These are phyloP conservation scores for Cerastis leucographa DNA, from an alignment of 2,888 invertebrate species.

Conservation along the genomic window DNA sequence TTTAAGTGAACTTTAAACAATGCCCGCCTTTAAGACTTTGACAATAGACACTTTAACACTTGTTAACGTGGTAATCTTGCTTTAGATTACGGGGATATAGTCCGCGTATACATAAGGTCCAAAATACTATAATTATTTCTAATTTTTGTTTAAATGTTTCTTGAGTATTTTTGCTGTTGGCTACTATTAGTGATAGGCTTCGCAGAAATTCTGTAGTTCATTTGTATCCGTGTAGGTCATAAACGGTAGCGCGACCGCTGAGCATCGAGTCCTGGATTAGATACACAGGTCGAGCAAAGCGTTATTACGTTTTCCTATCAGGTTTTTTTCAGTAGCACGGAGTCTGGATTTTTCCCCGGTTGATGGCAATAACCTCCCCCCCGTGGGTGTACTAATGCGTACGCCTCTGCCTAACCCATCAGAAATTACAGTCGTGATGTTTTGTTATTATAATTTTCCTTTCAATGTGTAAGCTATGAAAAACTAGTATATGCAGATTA, in stretches of 20 bases:
- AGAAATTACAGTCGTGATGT: background rate
- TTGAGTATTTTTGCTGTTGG: background rate
- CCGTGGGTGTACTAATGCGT: background rate
- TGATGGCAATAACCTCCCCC: too few relatives aligned
- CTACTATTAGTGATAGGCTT: background rate
- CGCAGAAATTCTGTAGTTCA: background rate
- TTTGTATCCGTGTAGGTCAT: background rate
- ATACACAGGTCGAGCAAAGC: too few relatives aligned
- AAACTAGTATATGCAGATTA: background rate
- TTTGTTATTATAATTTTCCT: background rate
- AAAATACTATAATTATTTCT: background rate
- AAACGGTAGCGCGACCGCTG: background rate
- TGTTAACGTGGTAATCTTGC: conserved; percentile 80
- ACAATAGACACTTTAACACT: conserved; percentile 78
- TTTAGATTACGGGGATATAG: conserved; percentile 57
- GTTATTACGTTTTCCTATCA: too few relatives aligned
- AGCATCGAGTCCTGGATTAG: too few relatives aligned
- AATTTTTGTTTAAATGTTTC: background rate
- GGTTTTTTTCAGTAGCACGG: too few relatives aligned
- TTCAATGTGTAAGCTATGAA: background rate
- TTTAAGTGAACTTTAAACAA: conserved; percentile 77
- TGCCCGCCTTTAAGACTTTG: conserved; percentile 72
- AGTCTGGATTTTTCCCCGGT: too few relatives aligned
- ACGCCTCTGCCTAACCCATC: background rate
- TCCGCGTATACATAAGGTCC: conserved; percentile 6